Percentiles rank a stretch among this genome's conserved stretches.
phyloP scores from a whole-genome alignment of 2,797 vertebrate genomes.

The Yasuhikotakia modesta region DNA sequence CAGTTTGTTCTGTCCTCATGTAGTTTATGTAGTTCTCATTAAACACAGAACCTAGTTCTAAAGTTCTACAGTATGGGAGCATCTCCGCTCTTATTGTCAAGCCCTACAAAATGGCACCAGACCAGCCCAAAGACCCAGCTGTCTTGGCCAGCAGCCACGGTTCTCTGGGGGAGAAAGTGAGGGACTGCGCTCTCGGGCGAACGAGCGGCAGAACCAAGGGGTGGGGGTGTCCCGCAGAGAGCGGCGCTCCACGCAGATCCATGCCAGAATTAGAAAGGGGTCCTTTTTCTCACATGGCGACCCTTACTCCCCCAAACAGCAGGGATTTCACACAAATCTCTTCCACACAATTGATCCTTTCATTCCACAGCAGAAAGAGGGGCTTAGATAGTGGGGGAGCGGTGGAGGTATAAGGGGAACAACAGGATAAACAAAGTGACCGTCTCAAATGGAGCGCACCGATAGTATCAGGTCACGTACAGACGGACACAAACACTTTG shows the following conservation, averaged over 20 bases:
- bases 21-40: no score
- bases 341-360: conserved; percentile 92
- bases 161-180: conserved; percentile 70
- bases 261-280: conserved; percentile 82
- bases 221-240: conserved; percentile 81
- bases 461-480: conserved; percentile 39
- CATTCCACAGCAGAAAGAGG: conserved; percentile 81
- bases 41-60: no score
- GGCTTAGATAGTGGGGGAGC: conserved; percentile 65
- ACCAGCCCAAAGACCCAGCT: conserved; percentile 90
- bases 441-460: neutral
- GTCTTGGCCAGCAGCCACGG: conserved; percentile 92
- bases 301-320: conserved; percentile 81
- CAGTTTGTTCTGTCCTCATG: no score
- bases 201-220: conserved; percentile 35
- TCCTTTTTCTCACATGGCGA: conserved; percentile 80
- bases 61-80: no score
- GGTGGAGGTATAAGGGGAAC: conserved; percentile 48
- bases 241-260: conserved; percentile 81
- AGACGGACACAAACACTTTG: conserved; percentile 36
- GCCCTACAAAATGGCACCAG: conserved; percentile 84
- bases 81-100: conserved; percentile 82
- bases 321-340: conserved; percentile 88
- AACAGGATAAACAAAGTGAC: conserved; percentile 19
- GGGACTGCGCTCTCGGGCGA: conserved; percentile 44